Percentiles rank a stretch among this genome's conserved stretches.
Conservation (phyloP, 2,888 invertebrate species). For the Cosmorhoe ocellata region DNA sequence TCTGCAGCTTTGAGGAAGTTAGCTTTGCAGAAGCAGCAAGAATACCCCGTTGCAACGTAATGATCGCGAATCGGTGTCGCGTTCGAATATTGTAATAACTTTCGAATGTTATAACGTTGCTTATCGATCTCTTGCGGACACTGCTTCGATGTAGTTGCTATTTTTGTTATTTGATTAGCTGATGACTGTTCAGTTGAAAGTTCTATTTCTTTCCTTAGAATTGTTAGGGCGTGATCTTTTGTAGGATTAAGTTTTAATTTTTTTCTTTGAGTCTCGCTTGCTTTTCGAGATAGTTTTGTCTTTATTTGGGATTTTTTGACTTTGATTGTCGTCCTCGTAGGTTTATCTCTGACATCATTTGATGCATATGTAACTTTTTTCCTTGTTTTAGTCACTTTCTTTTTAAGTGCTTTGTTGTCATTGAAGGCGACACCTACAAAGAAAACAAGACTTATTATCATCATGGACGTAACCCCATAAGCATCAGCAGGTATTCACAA, state of each 20-base stretch:
- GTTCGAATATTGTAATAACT: slow-evolving; percentile 42
- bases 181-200: background rate
- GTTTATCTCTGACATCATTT: background rate
- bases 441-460: slow-evolving; percentile 18
- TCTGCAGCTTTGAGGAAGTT: slow-evolving; percentile 47
- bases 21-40: slow-evolving; percentile 52
- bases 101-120: slow-evolving; percentile 38
- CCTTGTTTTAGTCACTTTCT: slow-evolving; percentile 3
- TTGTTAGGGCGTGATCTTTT: background rate
- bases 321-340: background rate
- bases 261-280: background rate
- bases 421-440: slow-evolving; percentile 20
- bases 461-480: slow-evolving; percentile 52
- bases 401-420: slow-evolving; percentile 13
- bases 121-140: slow-evolving; percentile 6
- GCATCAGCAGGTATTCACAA: background rate
- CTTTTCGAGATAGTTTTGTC: slow-evolving; percentile 1
- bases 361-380: slow-evolving; percentile 15
- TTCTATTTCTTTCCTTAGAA: slow-evolving; percentile 1
- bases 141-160: background rate
- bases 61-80: slow-evolving; percentile 49
- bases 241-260: slow-evolving; percentile 4
- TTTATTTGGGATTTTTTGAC: slow-evolving; percentile 22
- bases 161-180: background rate
- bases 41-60: slow-evolving; percentile 44